Evolutionary conservation across 1,140 invertebrate genomes (phyloP), one percentile per base, ranked within the genome.

Genomic region (Drosophila asahinai): DNA sequence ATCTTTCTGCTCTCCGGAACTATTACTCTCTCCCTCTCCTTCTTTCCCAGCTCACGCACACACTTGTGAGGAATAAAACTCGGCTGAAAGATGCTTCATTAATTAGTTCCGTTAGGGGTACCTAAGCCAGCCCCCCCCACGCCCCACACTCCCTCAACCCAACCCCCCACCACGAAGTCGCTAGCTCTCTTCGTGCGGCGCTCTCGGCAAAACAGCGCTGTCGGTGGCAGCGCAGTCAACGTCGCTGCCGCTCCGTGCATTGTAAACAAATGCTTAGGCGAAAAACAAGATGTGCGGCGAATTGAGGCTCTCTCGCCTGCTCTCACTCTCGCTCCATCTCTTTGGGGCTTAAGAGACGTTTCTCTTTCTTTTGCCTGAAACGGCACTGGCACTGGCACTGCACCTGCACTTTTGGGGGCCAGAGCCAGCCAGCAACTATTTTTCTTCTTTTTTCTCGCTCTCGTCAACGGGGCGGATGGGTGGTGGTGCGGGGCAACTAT

Each of bases 31-130:
- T 30, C 6, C 11, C 27, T 19, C 40, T 22, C 3, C 25, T 40
- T 49, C 71, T 36, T 40, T 17, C 54, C 15, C 42, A 43, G 2
- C 38, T 38, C 52, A 54, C 51, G 15, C 15, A 17, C 25, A 40
- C 42, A 62, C 30, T 27, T 60, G 38, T 48, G 66, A 76, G 65
- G 51, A 49, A 68, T 70, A 61, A 73, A 70, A 77, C 64, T 77
- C 79, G 66, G 68, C 67, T 65, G 76, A 89, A 83, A 89, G 83
- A 87, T 87, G 86, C 77, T 87, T 78, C 81, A 89, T 87, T 87
- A 87, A 87, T 87, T 87, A 87, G 83, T 87, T 89, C 84, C 83
- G 83, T 81, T 86, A 40, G 27, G 60, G 30, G 62, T 19, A 27
- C 73, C 60, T 57, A 40, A 57, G 36, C 60, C 38, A 42, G 1